phyloP scores from a whole-genome alignment of 2,888 invertebrate genomes.

The Exephanes ischioxanthus region DNA sequence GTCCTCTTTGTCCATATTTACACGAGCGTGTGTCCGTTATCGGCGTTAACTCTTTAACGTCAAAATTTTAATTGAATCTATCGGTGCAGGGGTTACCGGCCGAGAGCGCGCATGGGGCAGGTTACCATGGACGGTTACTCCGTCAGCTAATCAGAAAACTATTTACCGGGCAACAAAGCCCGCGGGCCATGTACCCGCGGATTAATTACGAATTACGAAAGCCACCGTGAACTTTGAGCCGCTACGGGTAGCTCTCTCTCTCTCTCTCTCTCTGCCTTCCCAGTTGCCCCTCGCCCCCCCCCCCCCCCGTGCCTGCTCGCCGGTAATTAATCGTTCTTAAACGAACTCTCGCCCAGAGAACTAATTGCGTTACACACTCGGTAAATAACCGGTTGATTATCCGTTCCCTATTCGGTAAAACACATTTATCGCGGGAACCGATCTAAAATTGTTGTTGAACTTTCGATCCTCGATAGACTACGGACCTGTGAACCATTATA shows the following conservation, averaged over 20 bases:
- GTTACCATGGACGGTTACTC: conserved; percentile 26
- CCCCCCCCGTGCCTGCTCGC: conserved; percentile 5
- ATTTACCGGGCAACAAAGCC: conserved; percentile 65
- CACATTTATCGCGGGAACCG: not conserved
- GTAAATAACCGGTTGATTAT: conserved; percentile 61
- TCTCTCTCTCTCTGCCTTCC: not conserved
- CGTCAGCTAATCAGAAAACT: conserved; percentile 64
- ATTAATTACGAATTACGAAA: conserved; percentile 69
- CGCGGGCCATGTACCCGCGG: conserved; percentile 46
- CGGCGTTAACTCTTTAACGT: conserved; percentile 17
- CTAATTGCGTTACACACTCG: conserved; percentile 64
- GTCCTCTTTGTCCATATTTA: not conserved
- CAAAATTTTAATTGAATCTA: conserved; percentile 42
- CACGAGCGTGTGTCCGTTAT: not conserved
- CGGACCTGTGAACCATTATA: not conserved
- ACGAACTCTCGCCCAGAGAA: conserved; percentile 53
- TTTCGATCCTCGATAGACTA: not conserved
- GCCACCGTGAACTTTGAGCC: conserved; percentile 54
- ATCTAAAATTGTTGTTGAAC: conserved; percentile 12
- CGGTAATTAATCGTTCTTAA: conserved; percentile 66
- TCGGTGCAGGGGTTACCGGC: not conserved
- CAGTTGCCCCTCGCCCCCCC: not conserved
- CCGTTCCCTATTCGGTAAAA: conserved; percentile 41
- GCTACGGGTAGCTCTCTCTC: not conserved
- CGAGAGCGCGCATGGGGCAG: conserved; percentile 7